These are phyloP conservation scores for Centruroides vittatus DNA, from an alignment of 1,140 invertebrate genomes.

Conservation along the genomic window DNA sequence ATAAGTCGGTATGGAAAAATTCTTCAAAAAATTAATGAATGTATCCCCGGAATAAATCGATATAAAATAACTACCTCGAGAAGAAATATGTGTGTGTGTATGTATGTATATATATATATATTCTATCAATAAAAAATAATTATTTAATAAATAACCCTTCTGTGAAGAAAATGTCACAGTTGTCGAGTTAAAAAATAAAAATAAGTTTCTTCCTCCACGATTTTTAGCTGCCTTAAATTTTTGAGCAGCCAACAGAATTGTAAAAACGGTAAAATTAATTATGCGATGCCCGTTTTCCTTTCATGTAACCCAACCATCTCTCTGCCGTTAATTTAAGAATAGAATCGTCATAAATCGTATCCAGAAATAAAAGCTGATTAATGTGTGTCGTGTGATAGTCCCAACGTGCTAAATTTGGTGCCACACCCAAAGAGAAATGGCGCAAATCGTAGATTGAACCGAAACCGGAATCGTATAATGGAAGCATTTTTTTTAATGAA, in stretches of 20 bases:
- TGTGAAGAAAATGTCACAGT: too few relatives aligned
- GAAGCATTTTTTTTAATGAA: constrained; percentile 76
- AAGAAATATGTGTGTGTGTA: too few relatives aligned
- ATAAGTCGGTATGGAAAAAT: too few relatives aligned
- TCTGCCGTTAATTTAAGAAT: constrained; percentile 73
- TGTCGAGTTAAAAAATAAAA: too few relatives aligned
- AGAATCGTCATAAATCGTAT: constrained; percentile 66
- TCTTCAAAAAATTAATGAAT: too few relatives aligned
- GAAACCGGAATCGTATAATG: constrained; percentile 86
- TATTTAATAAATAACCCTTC: too few relatives aligned
- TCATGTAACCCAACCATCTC: constrained; percentile 91
- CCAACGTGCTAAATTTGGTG: constrained; percentile 78
- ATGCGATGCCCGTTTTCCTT: constrained; percentile 80
- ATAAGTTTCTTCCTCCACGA: too few relatives aligned
- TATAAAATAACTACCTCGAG: too few relatives aligned
- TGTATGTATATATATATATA: too few relatives aligned
- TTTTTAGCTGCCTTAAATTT: too few relatives aligned
- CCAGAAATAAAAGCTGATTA: constrained; percentile 81
- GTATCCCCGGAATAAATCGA: too few relatives aligned
- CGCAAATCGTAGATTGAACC: constrained; percentile 94
- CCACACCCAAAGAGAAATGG: constrained; percentile 66
- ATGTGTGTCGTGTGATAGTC: constrained; percentile 98
- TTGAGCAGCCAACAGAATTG: neutral
- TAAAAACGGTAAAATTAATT: constrained; percentile 42
- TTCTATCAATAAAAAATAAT: too few relatives aligned